phyloP scores from a whole-genome alignment of 2,888 invertebrate genomes.

The Hoplodrina ambigua region DNA sequence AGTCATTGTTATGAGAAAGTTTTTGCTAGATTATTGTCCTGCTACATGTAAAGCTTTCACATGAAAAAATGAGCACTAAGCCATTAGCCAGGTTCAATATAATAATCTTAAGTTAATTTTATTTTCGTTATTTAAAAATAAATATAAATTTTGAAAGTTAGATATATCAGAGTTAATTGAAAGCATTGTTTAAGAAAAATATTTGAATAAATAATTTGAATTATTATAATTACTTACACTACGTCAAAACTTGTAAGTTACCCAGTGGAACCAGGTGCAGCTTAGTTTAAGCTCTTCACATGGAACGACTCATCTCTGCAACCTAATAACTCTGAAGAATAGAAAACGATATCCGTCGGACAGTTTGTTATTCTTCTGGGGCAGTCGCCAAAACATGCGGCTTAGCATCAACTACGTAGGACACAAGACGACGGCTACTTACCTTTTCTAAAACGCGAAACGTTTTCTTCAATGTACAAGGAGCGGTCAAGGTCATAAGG shows the following conservation, averaged over 20 bases:
- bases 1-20: background rate
- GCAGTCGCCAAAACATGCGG: slow-evolving; percentile 6
- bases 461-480: background rate
- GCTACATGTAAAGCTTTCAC: background rate
- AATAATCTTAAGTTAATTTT: no score
- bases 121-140: no score
- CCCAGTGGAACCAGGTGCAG: background rate
- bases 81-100: background rate
- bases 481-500: slow-evolving; percentile 16
- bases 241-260: background rate
- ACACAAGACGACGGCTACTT: background rate
- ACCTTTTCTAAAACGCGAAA: background rate
- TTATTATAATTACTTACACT: no score
- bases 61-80: background rate
- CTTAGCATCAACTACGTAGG: slow-evolving; percentile 10
- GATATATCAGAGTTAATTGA: no score
- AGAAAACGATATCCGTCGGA: background rate
- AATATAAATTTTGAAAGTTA: no score
- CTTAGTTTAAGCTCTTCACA: background rate
- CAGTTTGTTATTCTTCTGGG: slow-evolving; percentile 10
- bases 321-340: slow-evolving; percentile 3
- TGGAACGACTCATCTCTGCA: background rate
- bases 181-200: no score
- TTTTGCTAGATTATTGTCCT: background rate
- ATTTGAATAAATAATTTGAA: no score